Percentiles rank a stretch among this genome's conserved stretches.
phyloP scores from a whole-genome alignment of 1,140 invertebrate species.

The Probaryconus sp. region DNA sequence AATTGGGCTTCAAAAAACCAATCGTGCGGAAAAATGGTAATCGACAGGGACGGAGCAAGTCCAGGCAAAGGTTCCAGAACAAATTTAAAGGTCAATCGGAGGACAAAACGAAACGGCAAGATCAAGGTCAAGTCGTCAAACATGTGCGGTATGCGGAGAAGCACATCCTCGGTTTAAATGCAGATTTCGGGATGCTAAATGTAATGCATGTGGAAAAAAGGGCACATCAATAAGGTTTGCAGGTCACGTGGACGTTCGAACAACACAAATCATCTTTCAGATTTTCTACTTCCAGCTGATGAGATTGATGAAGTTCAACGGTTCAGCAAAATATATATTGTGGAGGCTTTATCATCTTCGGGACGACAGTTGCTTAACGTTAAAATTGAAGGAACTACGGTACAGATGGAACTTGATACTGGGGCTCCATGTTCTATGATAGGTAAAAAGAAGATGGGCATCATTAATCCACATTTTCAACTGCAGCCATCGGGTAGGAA shows the following conservation, averaged over 20 bases:
- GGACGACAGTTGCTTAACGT: conserved; percentile 11
- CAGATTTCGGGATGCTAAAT: background rate
- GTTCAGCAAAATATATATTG: background rate
- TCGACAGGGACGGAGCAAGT: background rate
- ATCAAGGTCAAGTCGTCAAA: background rate
- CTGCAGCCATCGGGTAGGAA: background rate
- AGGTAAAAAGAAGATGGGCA: conserved; percentile 1
- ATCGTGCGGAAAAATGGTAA: background rate
- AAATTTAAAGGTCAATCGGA: too few species aligned
- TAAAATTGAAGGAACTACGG: conserved; percentile 4
- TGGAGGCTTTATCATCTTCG: conserved; percentile 1
- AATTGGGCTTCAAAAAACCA: conserved; percentile 1
- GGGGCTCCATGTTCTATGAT: conserved; percentile 40
- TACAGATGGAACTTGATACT: conserved; percentile 18
- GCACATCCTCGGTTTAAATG: conserved; percentile 2
- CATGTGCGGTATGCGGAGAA: conserved; percentile 12
- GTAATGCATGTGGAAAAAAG: background rate
- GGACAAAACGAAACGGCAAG: background rate
- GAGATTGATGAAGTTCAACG: conserved; percentile 1
- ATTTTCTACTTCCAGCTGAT: background rate
- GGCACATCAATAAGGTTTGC: conserved; percentile 7
- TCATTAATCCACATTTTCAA: background rate
- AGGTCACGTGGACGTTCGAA: background rate
- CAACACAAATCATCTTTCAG: too few species aligned
- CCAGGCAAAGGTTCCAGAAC: background rate